Conservation (phyloP, 1,140 invertebrate genomes). For the Drosophila malerkotliana region DNA sequence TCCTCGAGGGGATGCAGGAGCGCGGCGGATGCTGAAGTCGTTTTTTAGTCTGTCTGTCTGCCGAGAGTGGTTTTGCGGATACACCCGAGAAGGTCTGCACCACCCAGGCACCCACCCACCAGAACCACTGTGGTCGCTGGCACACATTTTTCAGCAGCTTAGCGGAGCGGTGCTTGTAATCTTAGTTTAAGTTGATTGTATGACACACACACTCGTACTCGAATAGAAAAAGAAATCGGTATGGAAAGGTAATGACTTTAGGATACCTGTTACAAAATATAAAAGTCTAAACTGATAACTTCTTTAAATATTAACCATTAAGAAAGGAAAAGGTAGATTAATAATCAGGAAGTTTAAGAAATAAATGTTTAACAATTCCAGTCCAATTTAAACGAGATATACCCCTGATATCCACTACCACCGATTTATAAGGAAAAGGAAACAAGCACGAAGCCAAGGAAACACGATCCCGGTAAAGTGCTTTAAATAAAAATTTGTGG, state of each 20-base stretch:
- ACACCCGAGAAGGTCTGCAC: neutral
- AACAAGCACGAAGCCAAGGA: neutral
- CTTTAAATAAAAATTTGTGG: conserved; percentile 65
- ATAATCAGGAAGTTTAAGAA: neutral
- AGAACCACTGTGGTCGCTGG: conserved; percentile 40
- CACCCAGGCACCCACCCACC: neutral
- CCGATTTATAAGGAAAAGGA: conserved; percentile 8
- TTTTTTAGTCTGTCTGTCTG: conserved; percentile 24
- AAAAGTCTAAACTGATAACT: neutral
- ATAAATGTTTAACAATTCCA: neutral
- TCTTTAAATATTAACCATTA: neutral
- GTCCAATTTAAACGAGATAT: neutral
- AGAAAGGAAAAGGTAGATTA: too few relatives aligned
- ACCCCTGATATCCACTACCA: neutral
- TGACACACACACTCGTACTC: conserved; percentile 27
- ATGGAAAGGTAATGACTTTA: neutral
- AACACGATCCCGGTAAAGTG: conserved; percentile 53
- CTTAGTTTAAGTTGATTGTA: conserved; percentile 82
- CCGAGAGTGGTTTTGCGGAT: conserved; percentile 48
- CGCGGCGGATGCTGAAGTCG: conserved; percentile 14
- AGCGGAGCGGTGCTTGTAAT: conserved; percentile 71
- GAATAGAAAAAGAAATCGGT: conserved; percentile 12
- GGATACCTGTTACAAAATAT: neutral
- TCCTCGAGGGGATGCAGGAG: conserved; percentile 10
- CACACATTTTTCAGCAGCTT: conserved; percentile 74